These are phyloP conservation scores for Gavia stellata DNA, from an alignment of 2,113 vertebrate species.

Conservation along the genomic window DNA sequence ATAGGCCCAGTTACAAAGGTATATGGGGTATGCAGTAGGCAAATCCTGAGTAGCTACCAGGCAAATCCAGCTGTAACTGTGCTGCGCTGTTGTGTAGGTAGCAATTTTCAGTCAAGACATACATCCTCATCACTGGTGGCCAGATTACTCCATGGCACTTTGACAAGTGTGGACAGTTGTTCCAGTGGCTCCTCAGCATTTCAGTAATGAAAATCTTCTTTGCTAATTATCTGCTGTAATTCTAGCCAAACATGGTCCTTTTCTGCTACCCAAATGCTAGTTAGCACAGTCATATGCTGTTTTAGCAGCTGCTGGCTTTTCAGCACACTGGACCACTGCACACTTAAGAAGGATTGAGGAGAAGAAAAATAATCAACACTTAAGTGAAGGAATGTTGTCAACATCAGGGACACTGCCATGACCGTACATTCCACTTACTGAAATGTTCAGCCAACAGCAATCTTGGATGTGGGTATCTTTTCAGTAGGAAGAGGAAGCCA, in stretches of 20 bases:
- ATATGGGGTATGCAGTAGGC: fast-evolving
- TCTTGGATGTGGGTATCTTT: not conserved
- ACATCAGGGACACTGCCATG: not conserved
- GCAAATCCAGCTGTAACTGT: not conserved
- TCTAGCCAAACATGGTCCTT: not conserved
- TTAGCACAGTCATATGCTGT: not conserved
- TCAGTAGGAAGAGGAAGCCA: not conserved
- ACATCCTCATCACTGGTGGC: not conserved
- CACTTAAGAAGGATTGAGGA: not conserved
- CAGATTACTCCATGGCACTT: not conserved
- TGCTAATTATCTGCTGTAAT: not conserved
- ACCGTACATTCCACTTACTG: not conserved
- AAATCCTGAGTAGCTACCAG: not conserved
- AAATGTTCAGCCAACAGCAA: not conserved
- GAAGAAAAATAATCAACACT: not conserved
- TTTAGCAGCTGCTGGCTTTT: not conserved
- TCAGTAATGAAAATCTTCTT: not conserved
- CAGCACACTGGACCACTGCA: not conserved
- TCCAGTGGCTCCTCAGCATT: not conserved
- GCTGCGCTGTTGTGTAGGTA: fast-evolving
- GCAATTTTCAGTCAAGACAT: not conserved
- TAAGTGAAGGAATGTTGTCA: not conserved
- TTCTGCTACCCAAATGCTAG: not conserved
- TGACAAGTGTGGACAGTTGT: not conserved
- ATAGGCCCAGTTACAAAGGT: not conserved